Conservation (phyloP, 92 coral and sea anemone species). For the Porites divaricata region DNA sequence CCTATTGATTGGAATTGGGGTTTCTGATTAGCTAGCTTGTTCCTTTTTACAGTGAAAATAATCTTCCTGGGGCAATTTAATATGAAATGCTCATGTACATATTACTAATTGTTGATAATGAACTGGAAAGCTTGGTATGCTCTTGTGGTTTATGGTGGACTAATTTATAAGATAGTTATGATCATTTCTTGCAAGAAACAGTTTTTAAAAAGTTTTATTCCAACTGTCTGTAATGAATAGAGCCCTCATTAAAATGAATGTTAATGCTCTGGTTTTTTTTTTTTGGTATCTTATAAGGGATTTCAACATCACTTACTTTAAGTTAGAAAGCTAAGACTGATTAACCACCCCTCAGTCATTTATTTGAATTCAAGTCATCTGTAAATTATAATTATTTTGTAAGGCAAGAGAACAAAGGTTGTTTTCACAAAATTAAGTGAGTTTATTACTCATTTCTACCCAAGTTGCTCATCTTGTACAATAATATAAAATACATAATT, state of each 20-base stretch:
- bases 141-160: no score
- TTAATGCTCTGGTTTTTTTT: neutral
- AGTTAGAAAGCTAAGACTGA: no score
- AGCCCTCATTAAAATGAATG: neutral
- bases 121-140: no score
- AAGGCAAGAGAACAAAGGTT: no score
- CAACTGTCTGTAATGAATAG: neutral
- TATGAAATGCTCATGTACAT: neutral
- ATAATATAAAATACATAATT: neutral
- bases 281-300: no score
- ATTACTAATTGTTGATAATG: neutral
- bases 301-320: no score
- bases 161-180: neutral
- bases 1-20: conserved; percentile 97
- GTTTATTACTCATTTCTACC: neutral
- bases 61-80: neutral
- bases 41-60: neutral
- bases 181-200: neutral
- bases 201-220: neutral
- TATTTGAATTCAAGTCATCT: no score
- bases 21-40: conserved; percentile 34
- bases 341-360: no score
- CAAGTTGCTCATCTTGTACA: neutral
- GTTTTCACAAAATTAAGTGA: neutral
- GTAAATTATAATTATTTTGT: no score